These are phyloP conservation scores for Motacilla tschutschensis DNA, from an alignment of 2,113 vertebrate species.

Conservation along the genomic window DNA sequence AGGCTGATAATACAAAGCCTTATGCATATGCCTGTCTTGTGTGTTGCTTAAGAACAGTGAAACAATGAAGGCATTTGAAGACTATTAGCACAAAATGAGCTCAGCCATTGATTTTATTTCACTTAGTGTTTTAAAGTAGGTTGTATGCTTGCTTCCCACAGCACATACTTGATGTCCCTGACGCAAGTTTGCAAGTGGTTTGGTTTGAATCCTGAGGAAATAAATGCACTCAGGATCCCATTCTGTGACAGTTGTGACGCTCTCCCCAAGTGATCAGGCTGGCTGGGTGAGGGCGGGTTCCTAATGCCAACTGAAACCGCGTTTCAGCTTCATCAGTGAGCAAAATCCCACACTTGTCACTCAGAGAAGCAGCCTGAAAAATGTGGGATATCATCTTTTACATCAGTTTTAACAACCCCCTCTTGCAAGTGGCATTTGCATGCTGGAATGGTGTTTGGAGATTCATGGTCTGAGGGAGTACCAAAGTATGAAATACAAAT, in stretches of 20 bases:
- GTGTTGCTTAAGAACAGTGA: conserved; percentile 29
- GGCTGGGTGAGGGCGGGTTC: not conserved
- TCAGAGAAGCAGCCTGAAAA: not conserved
- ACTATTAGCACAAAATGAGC: conserved; percentile 47
- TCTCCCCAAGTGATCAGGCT: not conserved
- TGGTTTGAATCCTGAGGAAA: not conserved
- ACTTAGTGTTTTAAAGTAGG: conserved; percentile 43
- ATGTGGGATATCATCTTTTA: not conserved
- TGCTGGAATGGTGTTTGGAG: not conserved
- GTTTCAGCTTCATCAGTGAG: not conserved
- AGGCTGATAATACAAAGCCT: not conserved
- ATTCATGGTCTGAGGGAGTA: not conserved
- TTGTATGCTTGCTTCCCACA: not conserved
- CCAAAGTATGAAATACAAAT: not conserved
- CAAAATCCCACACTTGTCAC: conserved; percentile 1
- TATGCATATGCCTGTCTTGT: not conserved
- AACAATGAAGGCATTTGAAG: conserved; percentile 46
- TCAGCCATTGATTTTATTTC: conserved; percentile 66
- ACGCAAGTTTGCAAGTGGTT: not conserved
- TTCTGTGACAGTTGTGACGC: not conserved
- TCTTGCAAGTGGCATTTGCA: not conserved
- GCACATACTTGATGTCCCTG: not conserved
- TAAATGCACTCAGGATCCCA: not conserved
- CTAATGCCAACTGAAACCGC: not conserved
- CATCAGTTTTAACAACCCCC: not conserved